Conservation (phyloP, 1,140 invertebrate species). For the Drosophila yakuba region DNA sequence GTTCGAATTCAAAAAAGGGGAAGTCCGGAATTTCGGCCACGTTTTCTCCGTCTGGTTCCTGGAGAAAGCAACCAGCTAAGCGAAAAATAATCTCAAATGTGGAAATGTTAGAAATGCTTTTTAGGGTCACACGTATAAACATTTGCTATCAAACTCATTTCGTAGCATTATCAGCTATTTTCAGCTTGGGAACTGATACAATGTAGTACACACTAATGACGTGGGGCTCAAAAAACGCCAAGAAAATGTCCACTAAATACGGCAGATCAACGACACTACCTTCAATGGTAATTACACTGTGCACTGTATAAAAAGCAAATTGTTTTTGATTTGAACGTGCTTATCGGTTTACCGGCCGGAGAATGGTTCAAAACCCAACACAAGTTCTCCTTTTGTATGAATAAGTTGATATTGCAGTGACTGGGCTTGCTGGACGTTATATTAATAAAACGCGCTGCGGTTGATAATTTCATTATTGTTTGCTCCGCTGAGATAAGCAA, state of each 20-base stretch:
- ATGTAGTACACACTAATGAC: slow-evolving; percentile 47
- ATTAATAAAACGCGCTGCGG: slow-evolving; percentile 45
- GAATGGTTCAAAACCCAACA: slow-evolving; percentile 43
- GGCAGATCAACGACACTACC: slow-evolving; percentile 51
- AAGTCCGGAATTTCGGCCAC: neutral
- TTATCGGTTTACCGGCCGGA: slow-evolving; percentile 75
- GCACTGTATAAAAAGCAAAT: neutral
- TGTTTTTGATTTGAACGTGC: slow-evolving; percentile 37
- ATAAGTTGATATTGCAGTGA: slow-evolving; percentile 32
- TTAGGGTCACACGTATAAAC: neutral
- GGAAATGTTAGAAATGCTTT: slow-evolving; percentile 3
- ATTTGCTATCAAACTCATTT: slow-evolving; percentile 11
- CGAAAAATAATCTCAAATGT: slow-evolving; percentile 14
- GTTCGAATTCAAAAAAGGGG: neutral
- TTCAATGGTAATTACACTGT: slow-evolving; percentile 39
- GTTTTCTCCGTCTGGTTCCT: neutral
- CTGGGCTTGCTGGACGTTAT: slow-evolving; percentile 42
- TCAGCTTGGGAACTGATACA: slow-evolving; percentile 2
- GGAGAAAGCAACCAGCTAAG: neutral
- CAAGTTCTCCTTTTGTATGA: slow-evolving; percentile 6
- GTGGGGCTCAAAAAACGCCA: slow-evolving; percentile 30
- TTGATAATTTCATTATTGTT: slow-evolving; percentile 44
- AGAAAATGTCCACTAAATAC: slow-evolving; percentile 16
- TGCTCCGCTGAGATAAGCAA: slow-evolving; percentile 2
- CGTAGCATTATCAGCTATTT: slow-evolving; percentile 26